Conservation (phyloP, 2,113 vertebrate species). For the Oplegnathus fasciatus region DNA sequence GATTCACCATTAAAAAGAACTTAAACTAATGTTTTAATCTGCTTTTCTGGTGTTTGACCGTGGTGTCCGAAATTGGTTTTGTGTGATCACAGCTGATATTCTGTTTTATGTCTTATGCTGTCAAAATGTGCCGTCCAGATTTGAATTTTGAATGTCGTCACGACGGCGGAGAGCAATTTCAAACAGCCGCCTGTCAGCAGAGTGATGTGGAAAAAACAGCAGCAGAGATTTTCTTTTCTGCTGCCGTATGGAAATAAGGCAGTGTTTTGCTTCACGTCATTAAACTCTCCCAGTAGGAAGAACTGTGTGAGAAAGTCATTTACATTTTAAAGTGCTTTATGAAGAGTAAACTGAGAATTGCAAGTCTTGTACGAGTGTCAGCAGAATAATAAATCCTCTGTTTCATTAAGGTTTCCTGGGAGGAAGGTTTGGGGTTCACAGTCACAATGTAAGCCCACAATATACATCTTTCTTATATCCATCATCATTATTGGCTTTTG, state of each 20-base stretch:
- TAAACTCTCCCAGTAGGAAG: constrained; percentile 53
- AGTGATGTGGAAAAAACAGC: constrained; percentile 5
- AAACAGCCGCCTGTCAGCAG: constrained; percentile 24
- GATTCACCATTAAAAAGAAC: background rate
- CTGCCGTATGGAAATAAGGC: constrained; percentile 65
- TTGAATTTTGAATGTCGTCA: constrained; percentile 8
- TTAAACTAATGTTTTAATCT: background rate
- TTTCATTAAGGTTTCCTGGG: constrained; percentile 39
- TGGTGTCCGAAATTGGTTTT: background rate
- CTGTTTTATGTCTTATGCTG: background rate
- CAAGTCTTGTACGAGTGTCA: constrained; percentile 51
- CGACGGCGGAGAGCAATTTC: constrained; percentile 37
- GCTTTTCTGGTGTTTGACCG: background rate
- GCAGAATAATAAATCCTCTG: constrained; percentile 65
- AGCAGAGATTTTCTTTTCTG: constrained; percentile 37
- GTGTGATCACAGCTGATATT: background rate
- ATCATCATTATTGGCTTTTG: constrained; percentile 27
- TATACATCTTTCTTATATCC: constrained; percentile 18
- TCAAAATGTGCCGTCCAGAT: constrained; percentile 4
- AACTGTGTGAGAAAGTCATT: constrained; percentile 65
- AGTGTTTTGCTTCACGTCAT: constrained; percentile 61
- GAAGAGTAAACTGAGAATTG: constrained; percentile 59
- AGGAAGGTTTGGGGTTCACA: background rate
- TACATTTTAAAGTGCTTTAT: constrained; percentile 75
- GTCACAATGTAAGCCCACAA: constrained; percentile 2